Base-by-base conservation (phyloP, 2,888 invertebrate genomes). In the Eristalis intricaria region DNA sequence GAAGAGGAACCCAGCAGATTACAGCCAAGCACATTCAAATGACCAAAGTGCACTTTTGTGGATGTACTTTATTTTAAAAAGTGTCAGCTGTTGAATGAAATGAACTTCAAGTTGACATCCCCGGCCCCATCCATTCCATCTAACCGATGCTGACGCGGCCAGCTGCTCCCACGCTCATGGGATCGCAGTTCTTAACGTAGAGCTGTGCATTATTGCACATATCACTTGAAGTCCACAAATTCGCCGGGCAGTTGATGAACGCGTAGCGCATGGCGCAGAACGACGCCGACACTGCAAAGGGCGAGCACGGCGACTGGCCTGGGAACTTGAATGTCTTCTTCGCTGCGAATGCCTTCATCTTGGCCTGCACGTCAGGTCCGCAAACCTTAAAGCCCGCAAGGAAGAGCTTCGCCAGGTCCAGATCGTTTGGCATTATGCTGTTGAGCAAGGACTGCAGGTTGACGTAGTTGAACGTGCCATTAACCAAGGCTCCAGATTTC, bases 161-260 rank as follows among this genome's bases (percentile, higher is more conserved):
- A n/a, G n/a, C 50, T 8, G 43, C 70, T n/a, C 70, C 69, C 26
- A 85, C 71, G 10, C 58, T 38, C 26, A 68, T 71, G 0, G 81
- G 81, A 23, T 73, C 84, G 50, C 81, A 85, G 38, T 80, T 71
- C 32, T 40, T 68, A 0, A 81, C 40, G 56, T 68, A 85, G 7
- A 58, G 43, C 11, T 43, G 61, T 7, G 81, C 81, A 26, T 58
- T 81, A n/a, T 15, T 73, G 19, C 84, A 85, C 1, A 63, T 50
- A 0, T 64, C 71, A 35, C 71, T 76, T 5, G 11, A 66, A 35
- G 76, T 64, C 84, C 81, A 81, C 4, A 68, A 26, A n/a, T 60
- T 73, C 8, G 61, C 0, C 2, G 84, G 81, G 19, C 80, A 84
- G 22, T 84, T 76, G 13, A 80, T 56, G 26, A 84, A 84, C 0